Evolutionary conservation across 2,113 vertebrate species (phyloP).

Genomic region (Heterotilapia buettikoferi): DNA sequence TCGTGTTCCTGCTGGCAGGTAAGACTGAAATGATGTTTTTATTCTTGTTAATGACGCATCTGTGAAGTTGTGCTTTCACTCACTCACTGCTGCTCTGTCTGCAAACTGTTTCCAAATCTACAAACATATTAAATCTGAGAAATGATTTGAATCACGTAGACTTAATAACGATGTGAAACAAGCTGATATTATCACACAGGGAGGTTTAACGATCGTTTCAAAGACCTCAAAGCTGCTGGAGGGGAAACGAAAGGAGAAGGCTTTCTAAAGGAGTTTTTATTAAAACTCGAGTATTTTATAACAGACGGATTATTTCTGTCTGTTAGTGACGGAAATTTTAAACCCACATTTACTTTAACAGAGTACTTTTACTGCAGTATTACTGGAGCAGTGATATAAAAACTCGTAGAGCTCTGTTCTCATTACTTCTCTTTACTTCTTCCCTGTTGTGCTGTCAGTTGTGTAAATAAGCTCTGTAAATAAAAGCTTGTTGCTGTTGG

Average conservation of each 20-base stretch:
- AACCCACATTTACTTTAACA: background rate
- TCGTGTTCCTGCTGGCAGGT: background rate
- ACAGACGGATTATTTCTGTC: background rate
- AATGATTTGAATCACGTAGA: background rate
- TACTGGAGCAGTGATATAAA: background rate
- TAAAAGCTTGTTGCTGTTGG: background rate
- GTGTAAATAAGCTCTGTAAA: background rate
- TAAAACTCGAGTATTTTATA: fast-evolving
- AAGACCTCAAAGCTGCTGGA: fast-evolving
- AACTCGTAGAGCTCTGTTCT: fast-evolving
- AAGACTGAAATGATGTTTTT: background rate
- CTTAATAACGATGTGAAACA: fast-evolving
- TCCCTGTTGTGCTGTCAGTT: background rate
- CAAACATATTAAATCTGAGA: background rate
- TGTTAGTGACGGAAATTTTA: fast-evolving
- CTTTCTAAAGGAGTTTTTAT: background rate
- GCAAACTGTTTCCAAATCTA: background rate
- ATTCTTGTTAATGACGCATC: background rate
- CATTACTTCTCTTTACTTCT: background rate
- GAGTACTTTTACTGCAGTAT: background rate
- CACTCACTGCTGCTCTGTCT: fast-evolving
- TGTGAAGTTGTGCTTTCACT: background rate
- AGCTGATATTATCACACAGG: fast-evolving
- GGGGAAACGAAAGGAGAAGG: background rate
- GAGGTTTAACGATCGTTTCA: background rate